Percentiles rank a stretch among this genome's conserved stretches.
These are phyloP conservation scores for Varanus salvator DNA, from an alignment of 2,113 vertebrate species.

Conservation along the genomic window DNA sequence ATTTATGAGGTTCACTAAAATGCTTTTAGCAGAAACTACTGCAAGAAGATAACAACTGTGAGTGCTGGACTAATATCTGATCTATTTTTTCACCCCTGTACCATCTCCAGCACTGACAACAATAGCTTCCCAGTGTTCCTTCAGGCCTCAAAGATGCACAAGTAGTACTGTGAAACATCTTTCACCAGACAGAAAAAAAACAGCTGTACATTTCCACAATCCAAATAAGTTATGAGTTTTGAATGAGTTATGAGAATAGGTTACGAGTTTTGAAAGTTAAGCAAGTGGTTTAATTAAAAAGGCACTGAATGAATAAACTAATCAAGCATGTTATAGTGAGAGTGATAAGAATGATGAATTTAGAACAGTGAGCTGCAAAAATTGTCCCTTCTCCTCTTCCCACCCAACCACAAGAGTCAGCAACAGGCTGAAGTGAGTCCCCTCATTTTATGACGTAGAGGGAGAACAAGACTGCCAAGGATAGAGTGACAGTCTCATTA, in stretches of 20 bases:
- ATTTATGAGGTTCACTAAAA: too few species aligned
- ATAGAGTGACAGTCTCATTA: not conserved
- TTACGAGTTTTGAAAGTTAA: not conserved
- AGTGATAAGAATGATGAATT: not conserved
- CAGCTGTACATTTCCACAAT: not conserved
- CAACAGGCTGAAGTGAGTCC: not conserved
- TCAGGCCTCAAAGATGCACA: not conserved
- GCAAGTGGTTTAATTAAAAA: not conserved
- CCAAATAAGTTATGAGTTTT: not conserved
- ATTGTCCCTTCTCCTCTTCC: not conserved
- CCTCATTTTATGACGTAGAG: not conserved
- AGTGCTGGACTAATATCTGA: not conserved
- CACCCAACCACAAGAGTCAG: not conserved
- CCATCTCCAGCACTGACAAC: not conserved
- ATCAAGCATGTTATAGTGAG: not conserved
- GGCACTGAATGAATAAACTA: not conserved
- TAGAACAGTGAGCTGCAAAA: not conserved
- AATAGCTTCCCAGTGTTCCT: not conserved
- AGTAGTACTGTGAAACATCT: not conserved
- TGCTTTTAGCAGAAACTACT: not conserved
- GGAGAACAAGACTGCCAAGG: not conserved
- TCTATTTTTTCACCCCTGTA: not conserved
- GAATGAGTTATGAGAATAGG: not conserved
- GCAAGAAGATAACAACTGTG: not conserved
- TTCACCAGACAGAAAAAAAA: not conserved